phyloP scores from a whole-genome alignment of 2,888 invertebrate species.

The Temnothorax unifasciatus region DNA sequence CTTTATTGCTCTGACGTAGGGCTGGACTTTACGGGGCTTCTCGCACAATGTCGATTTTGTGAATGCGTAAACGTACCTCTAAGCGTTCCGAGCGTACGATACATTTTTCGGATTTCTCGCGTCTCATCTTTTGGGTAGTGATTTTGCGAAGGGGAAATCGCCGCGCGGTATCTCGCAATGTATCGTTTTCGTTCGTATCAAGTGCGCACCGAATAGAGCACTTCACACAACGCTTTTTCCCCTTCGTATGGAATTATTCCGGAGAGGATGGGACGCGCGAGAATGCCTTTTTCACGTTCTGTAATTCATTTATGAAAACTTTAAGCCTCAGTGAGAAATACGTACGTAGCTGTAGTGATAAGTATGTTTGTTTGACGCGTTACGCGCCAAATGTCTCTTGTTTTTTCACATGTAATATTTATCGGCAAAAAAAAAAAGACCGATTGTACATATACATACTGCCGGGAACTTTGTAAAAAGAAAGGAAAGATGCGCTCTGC shows the following conservation, averaged over 20 bases:
- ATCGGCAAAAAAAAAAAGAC: not conserved
- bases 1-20: not conserved
- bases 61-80: not conserved
- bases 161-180: not conserved
- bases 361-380: slow-evolving; percentile 14
- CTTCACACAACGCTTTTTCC: not conserved
- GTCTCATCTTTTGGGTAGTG: not conserved
- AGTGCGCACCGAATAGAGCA: not conserved
- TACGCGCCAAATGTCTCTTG: not conserved
- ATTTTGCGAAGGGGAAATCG: not conserved
- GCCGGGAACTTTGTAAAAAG: not conserved
- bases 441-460: slow-evolving; percentile 34
- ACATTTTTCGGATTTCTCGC: not conserved
- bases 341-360: slow-evolving; percentile 10
- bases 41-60: not conserved
- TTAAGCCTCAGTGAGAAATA: slow-evolving; percentile 4
- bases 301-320: slow-evolving; percentile 9
- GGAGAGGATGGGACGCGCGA: not conserved
- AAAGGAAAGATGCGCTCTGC: not conserved
- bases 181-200: not conserved
- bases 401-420: slow-evolving; percentile 30
- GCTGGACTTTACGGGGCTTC: not conserved
- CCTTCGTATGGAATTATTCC: not conserved
- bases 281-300: not conserved
- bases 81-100: not conserved